A percentile compares a stretch with the other conserved stretches of the same genome.
phyloP scores from a whole-genome alignment of 2,888 invertebrate genomes.

The Epinotia brunnichana region DNA sequence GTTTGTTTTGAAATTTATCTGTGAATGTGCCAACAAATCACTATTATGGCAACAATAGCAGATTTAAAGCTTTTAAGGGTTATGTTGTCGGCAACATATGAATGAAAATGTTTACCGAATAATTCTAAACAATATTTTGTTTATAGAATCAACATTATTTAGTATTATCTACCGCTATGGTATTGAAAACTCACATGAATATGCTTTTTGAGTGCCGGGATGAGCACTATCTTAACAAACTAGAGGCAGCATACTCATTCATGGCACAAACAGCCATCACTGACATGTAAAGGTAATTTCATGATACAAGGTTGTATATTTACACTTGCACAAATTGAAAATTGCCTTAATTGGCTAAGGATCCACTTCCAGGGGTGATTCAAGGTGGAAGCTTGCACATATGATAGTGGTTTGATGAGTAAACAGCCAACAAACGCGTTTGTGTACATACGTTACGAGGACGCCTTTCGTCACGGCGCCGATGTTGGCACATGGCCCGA shows the following conservation, averaged over 20 bases:
- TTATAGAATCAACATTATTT: background rate
- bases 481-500: slow-evolving; percentile 83
- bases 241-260: background rate
- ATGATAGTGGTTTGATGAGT: slow-evolving; percentile 34
- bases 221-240: background rate
- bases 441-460: slow-evolving; percentile 52
- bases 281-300: background rate
- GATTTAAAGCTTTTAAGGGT: too few species aligned
- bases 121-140: background rate
- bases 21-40: too few species aligned
- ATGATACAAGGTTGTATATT: slow-evolving; percentile 18
- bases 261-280: background rate
- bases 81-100: background rate
- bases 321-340: background rate
- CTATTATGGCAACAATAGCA: too few species aligned
- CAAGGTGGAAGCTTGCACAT: slow-evolving; percentile 20
- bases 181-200: background rate
- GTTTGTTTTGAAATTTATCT: background rate
- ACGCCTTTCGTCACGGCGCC: slow-evolving; percentile 73
- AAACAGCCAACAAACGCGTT: slow-evolving; percentile 38
- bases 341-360: slow-evolving; percentile 5
- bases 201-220: background rate
- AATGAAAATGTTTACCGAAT: too few species aligned
- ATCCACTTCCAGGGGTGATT: slow-evolving; percentile 13
- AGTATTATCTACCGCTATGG: background rate